These are phyloP conservation scores for Psophia crepitans DNA, from an alignment of 2,113 vertebrate genomes.

Conservation along the genomic window DNA sequence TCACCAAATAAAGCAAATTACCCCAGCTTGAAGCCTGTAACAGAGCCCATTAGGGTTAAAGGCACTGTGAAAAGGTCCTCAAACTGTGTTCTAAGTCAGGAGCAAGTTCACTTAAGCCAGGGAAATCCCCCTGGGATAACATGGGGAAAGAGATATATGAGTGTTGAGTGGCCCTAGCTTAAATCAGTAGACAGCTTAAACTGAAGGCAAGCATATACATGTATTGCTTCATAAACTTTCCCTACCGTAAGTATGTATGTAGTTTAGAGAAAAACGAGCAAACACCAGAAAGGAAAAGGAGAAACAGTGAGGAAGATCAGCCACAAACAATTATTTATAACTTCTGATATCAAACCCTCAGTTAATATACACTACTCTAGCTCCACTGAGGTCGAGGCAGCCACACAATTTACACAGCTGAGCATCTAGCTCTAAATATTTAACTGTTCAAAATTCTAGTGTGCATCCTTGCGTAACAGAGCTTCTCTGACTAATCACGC, in stretches of 20 bases:
- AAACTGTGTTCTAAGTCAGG: not conserved
- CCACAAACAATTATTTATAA: not conserved
- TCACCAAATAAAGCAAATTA: not conserved
- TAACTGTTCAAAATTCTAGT: constrained; percentile 62
- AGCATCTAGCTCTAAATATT: constrained; percentile 51
- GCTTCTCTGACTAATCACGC: constrained; percentile 67
- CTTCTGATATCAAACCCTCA: not conserved
- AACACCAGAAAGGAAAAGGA: not conserved
- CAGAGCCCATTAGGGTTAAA: not conserved
- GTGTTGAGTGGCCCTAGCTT: not conserved
- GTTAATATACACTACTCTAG: not conserved
- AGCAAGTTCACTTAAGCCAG: not conserved
- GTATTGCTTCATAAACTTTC: not conserved
- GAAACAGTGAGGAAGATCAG: not conserved
- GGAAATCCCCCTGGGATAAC: not conserved
- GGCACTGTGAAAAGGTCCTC: not conserved
- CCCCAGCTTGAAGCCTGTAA: not conserved
- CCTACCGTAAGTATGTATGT: not conserved
- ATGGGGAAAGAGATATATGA: not conserved
- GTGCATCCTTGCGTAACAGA: constrained; percentile 48
- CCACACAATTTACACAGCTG: constrained; percentile 26
- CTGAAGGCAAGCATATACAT: not conserved
- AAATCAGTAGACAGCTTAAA: not conserved
- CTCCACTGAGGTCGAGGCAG: not conserved
- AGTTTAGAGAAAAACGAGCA: not conserved